Conservation (phyloP, 2,113 vertebrate species). For the human region DNA sequence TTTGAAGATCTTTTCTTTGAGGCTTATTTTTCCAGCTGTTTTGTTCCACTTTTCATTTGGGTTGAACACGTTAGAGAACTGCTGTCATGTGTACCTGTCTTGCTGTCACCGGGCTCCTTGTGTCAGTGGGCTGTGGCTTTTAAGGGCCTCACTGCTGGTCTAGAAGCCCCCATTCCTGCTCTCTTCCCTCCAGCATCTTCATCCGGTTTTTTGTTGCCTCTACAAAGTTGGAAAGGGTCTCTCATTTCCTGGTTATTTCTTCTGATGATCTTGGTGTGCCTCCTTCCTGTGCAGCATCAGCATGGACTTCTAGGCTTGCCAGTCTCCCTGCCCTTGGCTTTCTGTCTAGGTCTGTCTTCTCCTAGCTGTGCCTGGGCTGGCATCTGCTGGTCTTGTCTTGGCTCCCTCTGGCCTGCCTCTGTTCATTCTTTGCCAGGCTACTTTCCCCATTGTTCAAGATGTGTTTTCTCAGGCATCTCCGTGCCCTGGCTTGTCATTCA, state of each 20-base stretch:
- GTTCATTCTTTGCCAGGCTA: neutral
- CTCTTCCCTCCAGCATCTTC: neutral
- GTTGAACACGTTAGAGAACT: neutral
- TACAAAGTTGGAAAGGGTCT: neutral
- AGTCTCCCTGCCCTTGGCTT: neutral
- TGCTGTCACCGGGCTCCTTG: neutral
- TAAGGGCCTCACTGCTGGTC: neutral
- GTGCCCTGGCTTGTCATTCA: neutral
- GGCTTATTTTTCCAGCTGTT: neutral
- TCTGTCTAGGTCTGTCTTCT: neutral
- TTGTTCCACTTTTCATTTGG: neutral
- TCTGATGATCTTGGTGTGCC: neutral
- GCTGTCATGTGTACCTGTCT: neutral
- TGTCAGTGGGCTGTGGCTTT: neutral
- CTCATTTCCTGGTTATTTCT: neutral
- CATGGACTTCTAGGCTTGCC: neutral
- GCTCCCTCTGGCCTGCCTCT: neutral
- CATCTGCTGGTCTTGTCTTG: neutral
- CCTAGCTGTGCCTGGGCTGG: neutral
- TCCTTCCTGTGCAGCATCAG: neutral
- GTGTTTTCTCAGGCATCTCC: neutral
- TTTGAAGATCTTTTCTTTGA: constrained; percentile 10
- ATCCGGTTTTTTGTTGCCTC: neutral
- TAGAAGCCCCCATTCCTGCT: neutral
- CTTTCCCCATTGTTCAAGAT: neutral